Base-by-base conservation (phyloP, 1,140 invertebrate species). In the Nixonia krombeini region DNA sequence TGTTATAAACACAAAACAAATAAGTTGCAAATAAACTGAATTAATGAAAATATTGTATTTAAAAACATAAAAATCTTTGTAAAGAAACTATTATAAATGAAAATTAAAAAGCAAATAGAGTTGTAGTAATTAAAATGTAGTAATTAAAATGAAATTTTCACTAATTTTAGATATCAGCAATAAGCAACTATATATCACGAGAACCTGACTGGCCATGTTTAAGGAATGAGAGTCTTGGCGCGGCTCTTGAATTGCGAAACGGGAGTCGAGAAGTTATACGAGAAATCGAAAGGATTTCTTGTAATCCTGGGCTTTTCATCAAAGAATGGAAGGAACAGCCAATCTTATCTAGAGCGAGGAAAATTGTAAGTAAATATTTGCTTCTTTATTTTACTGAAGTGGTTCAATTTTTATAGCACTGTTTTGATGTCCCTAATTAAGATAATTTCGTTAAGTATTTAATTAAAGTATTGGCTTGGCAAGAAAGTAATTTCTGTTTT, bases 141-240 rank as follows among this genome's bases (percentile, higher is more conserved):
- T n/a, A n/a, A n/a, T n/a, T n/a, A n/a, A n/a, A n/a, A n/a, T n/a
- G n/a, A n/a, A n/a, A n/a, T n/a, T n/a, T n/a, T n/a, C n/a, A n/a
- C n/a, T 12, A 17, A 38, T 26, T 55, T 38, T 25, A 80, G 73
- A 70, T 82, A 45, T 71, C 69, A 0, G 33, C 58, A 10, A 50
- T 82, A 29, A 73, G 72, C 4, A 72, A 83, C 40, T 79, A 82
- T 41, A 73, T 72, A 47, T 45, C 46, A 16, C 70, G 55, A 0
- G 80, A 83, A 15, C n/a, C 35, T 17, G 23, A 76, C 38, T 81
- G 78, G 79, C 80, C 81, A 2, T 83, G 81, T 51, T 15, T 80
- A 9, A 17, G 55, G 12, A 73, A 66, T 12, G 58, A 79, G 17
- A 82, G 79, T 53, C 37, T 77, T 12, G 79, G 79, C 1, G 37